These are phyloP conservation scores for Aporophyla lueneburgensis DNA, from an alignment of 2,888 invertebrate species.

Conservation along the genomic window DNA sequence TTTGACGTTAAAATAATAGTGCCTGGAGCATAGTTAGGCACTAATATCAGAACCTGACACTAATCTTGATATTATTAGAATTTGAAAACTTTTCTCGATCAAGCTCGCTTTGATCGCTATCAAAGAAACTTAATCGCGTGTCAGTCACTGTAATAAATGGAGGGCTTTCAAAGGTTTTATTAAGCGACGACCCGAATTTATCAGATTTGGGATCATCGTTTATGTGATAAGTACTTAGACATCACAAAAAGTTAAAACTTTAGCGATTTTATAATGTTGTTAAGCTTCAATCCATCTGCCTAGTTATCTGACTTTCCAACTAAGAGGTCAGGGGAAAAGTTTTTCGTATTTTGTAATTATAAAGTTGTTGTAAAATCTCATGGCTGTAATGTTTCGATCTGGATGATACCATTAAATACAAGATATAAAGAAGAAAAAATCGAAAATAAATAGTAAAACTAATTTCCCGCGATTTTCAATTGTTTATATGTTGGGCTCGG, in stretches of 20 bases:
- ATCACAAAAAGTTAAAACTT: background rate
- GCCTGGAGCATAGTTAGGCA: background rate
- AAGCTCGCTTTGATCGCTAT: conserved; percentile 34
- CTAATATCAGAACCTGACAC: conserved; percentile 19
- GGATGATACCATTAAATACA: too few species aligned
- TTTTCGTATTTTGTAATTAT: too few species aligned
- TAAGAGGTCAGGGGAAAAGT: too few species aligned
- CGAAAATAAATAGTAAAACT: too few species aligned
- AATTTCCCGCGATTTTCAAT: too few species aligned
- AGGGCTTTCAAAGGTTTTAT: conserved; percentile 11
- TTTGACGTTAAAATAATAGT: background rate
- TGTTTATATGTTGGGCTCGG: too few species aligned
- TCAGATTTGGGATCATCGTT: conserved; percentile 16
- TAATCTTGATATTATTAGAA: conserved; percentile 26
- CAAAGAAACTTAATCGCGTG: conserved; percentile 25
- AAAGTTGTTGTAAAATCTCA: too few species aligned
- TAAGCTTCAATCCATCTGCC: too few species aligned
- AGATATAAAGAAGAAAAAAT: too few species aligned
- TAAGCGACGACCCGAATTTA: background rate
- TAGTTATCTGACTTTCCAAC: too few species aligned
- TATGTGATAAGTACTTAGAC: background rate
- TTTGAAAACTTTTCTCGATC: conserved; percentile 14
- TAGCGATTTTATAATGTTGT: background rate
- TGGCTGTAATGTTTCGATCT: too few species aligned
- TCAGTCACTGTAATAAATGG: conserved; percentile 39